These are phyloP conservation scores for Anoncus sp. DNA, from an alignment of 2,888 invertebrate species.

Conservation along the genomic window DNA sequence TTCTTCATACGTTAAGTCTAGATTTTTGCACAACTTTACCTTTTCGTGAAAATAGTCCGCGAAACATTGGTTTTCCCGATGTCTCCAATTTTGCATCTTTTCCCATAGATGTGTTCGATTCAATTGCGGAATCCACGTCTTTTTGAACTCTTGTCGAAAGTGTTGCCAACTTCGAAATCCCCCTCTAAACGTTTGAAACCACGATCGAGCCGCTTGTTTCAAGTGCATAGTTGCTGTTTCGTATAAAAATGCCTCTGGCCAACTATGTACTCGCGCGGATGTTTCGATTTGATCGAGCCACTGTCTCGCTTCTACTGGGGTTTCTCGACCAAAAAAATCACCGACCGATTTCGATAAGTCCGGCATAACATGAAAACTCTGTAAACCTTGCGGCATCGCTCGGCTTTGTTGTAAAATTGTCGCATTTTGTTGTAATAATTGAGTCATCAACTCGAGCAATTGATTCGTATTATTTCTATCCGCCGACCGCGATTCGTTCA, in stretches of 20 bases:
- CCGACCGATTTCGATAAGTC: constrained; percentile 57
- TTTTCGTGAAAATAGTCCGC: constrained; percentile 61
- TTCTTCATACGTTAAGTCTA: constrained; percentile 51
- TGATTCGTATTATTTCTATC: background rate
- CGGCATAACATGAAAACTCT: constrained; percentile 57
- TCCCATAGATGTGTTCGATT: constrained; percentile 51
- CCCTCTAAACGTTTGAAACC: constrained; percentile 43
- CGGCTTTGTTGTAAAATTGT: constrained; percentile 3
- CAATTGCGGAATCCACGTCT: constrained; percentile 38
- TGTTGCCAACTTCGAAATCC: constrained; percentile 49
- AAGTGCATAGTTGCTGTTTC: constrained; percentile 50
- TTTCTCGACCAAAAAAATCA: constrained; percentile 51
- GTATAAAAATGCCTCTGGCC: constrained; percentile 53
- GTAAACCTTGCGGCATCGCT: background rate
- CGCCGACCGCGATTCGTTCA: too few relatives aligned
- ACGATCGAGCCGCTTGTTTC: constrained; percentile 41
- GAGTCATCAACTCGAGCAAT: constrained; percentile 20
- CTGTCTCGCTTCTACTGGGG: constrained; percentile 47
- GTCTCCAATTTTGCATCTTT: constrained; percentile 54
- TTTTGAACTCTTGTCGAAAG: constrained; percentile 43
- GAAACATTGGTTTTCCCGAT: constrained; percentile 36
- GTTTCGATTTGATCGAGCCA: constrained; percentile 60
- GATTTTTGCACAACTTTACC: constrained; percentile 54
- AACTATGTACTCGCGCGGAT: constrained; percentile 49
- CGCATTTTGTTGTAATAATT: constrained; percentile 33